A percentile compares a stretch with the other conserved stretches of the same genome.
Evolutionary conservation across 2,113 vertebrate genomes (phyloP).

Genomic region (Eulemur rufifrons): DNA sequence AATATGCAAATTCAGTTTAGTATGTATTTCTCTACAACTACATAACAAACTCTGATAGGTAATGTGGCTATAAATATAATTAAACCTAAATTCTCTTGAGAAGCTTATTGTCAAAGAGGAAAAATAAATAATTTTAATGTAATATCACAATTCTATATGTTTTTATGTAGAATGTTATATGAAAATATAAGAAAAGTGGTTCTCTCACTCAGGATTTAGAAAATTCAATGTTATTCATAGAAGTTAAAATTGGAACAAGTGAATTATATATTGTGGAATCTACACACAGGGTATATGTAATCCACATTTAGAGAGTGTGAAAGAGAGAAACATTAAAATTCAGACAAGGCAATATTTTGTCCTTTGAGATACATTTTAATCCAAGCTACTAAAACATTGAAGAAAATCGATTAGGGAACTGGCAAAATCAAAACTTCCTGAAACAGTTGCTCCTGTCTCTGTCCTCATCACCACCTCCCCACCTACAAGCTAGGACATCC

Average conservation of each 20-base stretch:
- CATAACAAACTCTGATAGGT: background rate
- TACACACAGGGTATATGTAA: background rate
- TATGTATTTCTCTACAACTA: background rate
- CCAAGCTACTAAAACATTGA: background rate
- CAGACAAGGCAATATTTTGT: background rate
- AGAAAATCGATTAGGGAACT: background rate
- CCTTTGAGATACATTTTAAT: background rate
- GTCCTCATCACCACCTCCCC: too few species aligned
- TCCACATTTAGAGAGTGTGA: background rate
- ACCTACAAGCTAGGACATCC: background rate
- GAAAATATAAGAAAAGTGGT: background rate
- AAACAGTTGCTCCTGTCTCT: fast-evolving
- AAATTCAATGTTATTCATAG: background rate
- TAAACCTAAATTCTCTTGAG: background rate
- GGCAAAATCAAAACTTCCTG: background rate
- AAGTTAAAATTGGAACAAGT: background rate
- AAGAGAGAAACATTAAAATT: background rate
- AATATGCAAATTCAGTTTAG: background rate
- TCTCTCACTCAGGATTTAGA: background rate
- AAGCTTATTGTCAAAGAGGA: background rate
- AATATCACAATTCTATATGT: background rate
- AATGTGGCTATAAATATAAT: background rate
- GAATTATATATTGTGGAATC: background rate
- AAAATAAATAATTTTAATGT: background rate
- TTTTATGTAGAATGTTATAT: background rate